Evolutionary conservation across 2,797 vertebrate species (phyloP), one percentile per base, ranked within the genome.

Genomic region (Chelidonichthys spinosus): DNA sequence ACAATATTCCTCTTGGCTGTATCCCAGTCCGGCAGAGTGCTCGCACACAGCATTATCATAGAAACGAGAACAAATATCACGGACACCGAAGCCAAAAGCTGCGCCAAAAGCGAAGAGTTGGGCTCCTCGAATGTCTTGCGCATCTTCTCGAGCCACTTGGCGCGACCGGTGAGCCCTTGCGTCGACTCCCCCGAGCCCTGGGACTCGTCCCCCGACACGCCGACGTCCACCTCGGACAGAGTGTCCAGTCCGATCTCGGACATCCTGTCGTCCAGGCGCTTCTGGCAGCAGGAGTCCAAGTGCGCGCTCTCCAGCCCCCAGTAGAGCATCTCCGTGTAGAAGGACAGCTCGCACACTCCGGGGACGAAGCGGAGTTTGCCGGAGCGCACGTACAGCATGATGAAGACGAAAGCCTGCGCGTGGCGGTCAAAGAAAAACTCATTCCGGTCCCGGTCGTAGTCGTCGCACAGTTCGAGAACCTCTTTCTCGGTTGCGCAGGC

Each of bases 371-470:
- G 96, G 84, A 99, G 95, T 93, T 97, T 98, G 1, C 98, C 98
- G 74, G 97, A 97, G 90, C 97, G 97, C 90, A 98, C 97, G 76
- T 99, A 99, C 40, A 98, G 95, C 95, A 99, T 95, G 89, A 99
- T 98, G 90, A 99, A 99, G 72, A 98, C 96, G 69, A 99, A 99
- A 63, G 98, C 98, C 86, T 99, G 98, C 1, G 98, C 95, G 93
- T 99, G 98, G 70, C 98, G 95, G 92, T 99, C 98, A 89, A 99
- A 99, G 93, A 99, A 99, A 84, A 97, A 99, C 92, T 99, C 98
- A 90, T 99, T 98, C 37, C 95, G 94, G 87, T 99, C 98, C 64
- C 93, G 95, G 93, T 99, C 98, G 92, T 99, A 99, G 93, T 99
- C 98, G 88, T 99, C 98, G 90, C 98, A 99, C 84, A 99, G 96